Percentiles rank a stretch among this genome's conserved stretches.
These are phyloP conservation scores for Mystacides longicornis DNA, from an alignment of 2,888 invertebrate genomes.

Conservation along the genomic window DNA sequence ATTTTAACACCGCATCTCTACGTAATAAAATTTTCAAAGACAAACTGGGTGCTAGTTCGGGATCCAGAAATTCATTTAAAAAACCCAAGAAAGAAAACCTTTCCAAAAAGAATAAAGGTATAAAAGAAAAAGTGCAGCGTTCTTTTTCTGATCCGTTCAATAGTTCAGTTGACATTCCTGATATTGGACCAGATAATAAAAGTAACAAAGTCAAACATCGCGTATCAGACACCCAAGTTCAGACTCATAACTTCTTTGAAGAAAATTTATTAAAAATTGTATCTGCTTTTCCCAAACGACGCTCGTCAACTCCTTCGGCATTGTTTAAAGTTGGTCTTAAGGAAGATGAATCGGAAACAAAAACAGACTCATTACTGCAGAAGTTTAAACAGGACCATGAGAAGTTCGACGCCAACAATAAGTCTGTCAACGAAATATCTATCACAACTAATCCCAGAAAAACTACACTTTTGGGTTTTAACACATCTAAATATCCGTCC, in stretches of 20 bases:
- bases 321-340: slow-evolving; percentile 17
- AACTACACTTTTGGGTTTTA: background rate
- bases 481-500: slow-evolving; percentile 1
- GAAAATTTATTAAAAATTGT: slow-evolving; percentile 35
- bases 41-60: background rate
- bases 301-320: slow-evolving; percentile 38
- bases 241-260: slow-evolving; percentile 30
- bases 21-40: slow-evolving; percentile 17
- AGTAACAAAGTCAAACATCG: background rate
- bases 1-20: slow-evolving; percentile 14
- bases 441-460: slow-evolving; percentile 6
- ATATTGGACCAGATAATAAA: background rate
- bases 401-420: background rate
- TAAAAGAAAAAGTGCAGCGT: slow-evolving; percentile 7
- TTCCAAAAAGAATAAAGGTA: background rate
- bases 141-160: slow-evolving; percentile 7
- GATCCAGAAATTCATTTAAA: slow-evolving; percentile 24
- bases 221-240: background rate
- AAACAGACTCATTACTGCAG: slow-evolving; percentile 6
- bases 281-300: slow-evolving; percentile 34
- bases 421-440: slow-evolving; percentile 16
- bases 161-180: background rate
- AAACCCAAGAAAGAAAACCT: background rate
- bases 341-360: slow-evolving; percentile 10
- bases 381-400: slow-evolving; percentile 6